These are phyloP conservation scores for Xanthia togata DNA, from an alignment of 2,888 invertebrate genomes.

Conservation along the genomic window DNA sequence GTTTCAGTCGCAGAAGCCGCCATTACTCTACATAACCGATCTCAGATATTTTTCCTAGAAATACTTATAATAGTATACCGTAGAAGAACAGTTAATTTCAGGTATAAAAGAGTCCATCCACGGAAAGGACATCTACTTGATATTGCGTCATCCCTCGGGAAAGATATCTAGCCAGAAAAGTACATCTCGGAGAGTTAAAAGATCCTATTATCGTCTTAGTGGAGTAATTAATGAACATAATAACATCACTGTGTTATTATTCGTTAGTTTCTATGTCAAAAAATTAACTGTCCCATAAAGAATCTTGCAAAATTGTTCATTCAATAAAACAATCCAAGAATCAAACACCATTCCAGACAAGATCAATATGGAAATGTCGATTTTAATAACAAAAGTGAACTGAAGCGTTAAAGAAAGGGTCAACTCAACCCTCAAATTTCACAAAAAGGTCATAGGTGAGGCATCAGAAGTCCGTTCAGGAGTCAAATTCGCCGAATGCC, in stretches of 20 bases:
- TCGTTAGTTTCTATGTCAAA: neutral
- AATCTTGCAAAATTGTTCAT: neutral
- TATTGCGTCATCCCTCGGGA: conserved; percentile 29
- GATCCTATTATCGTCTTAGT: conserved; percentile 22
- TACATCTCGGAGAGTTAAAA: conserved; percentile 19
- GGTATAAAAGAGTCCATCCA: conserved; percentile 26
- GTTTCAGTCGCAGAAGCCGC: neutral
- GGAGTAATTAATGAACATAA: conserved; percentile 13
- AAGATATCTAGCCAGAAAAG: conserved; percentile 32
- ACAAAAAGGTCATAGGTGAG: conserved; percentile 59
- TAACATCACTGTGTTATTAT: neutral
- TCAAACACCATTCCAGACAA: neutral
- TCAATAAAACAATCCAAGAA: neutral
- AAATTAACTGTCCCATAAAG: neutral
- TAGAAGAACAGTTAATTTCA: conserved; percentile 26
- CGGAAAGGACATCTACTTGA: conserved; percentile 24
- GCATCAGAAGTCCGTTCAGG: conserved; percentile 33
- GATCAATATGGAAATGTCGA: conserved; percentile 36
- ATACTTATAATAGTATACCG: neutral
- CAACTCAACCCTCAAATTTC: conserved; percentile 31
- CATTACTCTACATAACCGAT: neutral
- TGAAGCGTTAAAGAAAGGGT: conserved; percentile 35
- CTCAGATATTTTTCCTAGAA: conserved; percentile 8
- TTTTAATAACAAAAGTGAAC: conserved; percentile 41
- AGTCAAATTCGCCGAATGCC: conserved; percentile 27